Base-by-base conservation (phyloP, 2,113 vertebrate species). In the Cardinalis cardinalis region DNA sequence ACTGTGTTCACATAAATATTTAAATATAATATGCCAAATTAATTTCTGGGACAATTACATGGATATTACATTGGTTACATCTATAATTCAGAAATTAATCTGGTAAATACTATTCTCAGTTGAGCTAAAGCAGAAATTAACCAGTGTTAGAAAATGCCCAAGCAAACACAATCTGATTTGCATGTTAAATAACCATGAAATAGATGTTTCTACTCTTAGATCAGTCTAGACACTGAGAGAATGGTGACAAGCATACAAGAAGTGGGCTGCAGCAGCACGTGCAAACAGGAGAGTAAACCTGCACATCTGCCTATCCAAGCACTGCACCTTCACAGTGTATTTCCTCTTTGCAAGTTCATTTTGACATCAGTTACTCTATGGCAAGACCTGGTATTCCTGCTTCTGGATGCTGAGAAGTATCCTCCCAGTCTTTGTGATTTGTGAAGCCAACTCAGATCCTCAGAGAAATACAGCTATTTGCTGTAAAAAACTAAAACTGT, bases 41-140 rank as follows among this genome's bases (percentile, higher is more conserved):
- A 89, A 88, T 91, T 92, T 88, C 52, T 86, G 34, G 32, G 48
- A n/a, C 91, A 92, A 88, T 95, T 90, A 84, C 73, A 88, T 3
- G 10, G 32, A 17, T 80, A 81, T 88, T 93, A 72, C 61, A 87
- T 56, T 66, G 36, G 48, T 64, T 84, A 81, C 34, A 75, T 87
- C 46, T 87, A 36, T 92, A 93, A 91, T 87, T 87, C 58, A 87
- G 61, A 84, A 91, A 92, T 84, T 86, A 88, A 80, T 91, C 61
- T 94, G 72, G 29, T 86, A 86, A 90, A 2, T 58, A 65, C 49
- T 41, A 72, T 49, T 51, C 55, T 90, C 84, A 46, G 12, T 29
- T 84, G 73, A 94, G 41, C 34, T 81, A 88, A 88, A 71, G 69
- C 38, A 93, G 51, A 88, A 95, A 87, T 84, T 65, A 88, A 24